Percentiles rank a stretch among this genome's conserved stretches.
phyloP scores from a whole-genome alignment of 2,113 vertebrate species.

The Odontesthes bonariensis region DNA sequence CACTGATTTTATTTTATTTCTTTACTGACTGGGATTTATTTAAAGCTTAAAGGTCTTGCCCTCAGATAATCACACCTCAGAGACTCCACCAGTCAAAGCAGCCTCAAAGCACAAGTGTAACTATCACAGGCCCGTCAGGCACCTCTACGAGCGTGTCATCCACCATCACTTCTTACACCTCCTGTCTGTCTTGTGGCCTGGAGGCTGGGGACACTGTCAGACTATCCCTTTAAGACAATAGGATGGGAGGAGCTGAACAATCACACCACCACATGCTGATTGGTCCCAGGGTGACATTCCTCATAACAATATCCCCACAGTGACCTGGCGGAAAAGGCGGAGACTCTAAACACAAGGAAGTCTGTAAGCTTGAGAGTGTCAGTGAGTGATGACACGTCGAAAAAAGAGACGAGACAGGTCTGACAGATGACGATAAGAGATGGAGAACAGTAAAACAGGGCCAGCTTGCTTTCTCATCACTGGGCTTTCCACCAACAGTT shows the following conservation, averaged over 20 bases:
- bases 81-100: not conserved
- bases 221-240: slow-evolving; percentile 75
- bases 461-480: slow-evolving; percentile 19
- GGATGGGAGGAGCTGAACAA: slow-evolving; percentile 67
- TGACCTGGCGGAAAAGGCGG: slow-evolving; percentile 24
- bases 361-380: slow-evolving; percentile 8
- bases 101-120: not conserved
- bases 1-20: no score
- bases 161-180: slow-evolving; percentile 27
- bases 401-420: not conserved
- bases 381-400: slow-evolving; percentile 8
- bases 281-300: slow-evolving; percentile 58
- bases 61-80: slow-evolving; percentile 2
- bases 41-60: not conserved
- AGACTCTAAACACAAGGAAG: slow-evolving; percentile 35
- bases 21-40: slow-evolving; percentile 2
- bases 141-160: not conserved
- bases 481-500: not conserved
- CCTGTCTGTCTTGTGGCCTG: slow-evolving; percentile 22
- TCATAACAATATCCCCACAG: slow-evolving; percentile 47
- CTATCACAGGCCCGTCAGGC: not conserved
- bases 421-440: not conserved
- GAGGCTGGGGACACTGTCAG: slow-evolving; percentile 30
- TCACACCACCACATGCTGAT: slow-evolving; percentile 75
- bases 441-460: not conserved